Base-by-base conservation (phyloP, 1,140 invertebrate genomes). In the Drosophila quadrilineata region DNA sequence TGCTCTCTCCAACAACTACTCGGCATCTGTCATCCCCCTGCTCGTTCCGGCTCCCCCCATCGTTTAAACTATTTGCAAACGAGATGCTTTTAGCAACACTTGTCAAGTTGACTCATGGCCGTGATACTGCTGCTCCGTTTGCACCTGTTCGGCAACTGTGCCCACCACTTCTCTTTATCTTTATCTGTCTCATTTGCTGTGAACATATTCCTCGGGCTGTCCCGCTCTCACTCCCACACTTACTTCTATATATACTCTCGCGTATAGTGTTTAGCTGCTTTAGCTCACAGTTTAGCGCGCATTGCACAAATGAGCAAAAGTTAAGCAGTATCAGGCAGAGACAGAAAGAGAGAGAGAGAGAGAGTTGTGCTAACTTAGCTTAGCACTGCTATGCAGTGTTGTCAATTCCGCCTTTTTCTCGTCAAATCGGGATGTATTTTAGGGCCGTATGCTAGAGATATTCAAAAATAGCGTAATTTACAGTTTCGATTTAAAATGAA, bases 251-350 rank as follows among this genome's bases (percentile, higher is more conserved):
- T n/a, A n/a, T n/a, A n/a, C n/a, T n/a, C n/a, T n/a, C n/a, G n/a
- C n/a, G n/a, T n/a, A n/a, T n/a, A n/a, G n/a, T n/a, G 33, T 10
- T 36, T 28, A 36, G 72, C 60, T 22, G 24, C 45, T 38, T 19
- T 41, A 56, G n/a, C n/a, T n/a, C n/a, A n/a, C 77, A 62, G 57
- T 60, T 68, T 35, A 41, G 53, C 40, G 45, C 38, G 40, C 58
- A 36, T 59, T 71, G 64, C 75, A 62, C 70, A 82, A 82, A 82
- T 82, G 77, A 84, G 77, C 77, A 84, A 84, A 82, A 82, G 59
- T 70, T 73, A 84, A 84, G 77, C 69, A 70, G 68, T 56, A 40
- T 45, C 63, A 29, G 46, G 38, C 36, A 53, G 45, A 50, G 2
- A 10, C 22, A 38, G 28, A 57, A 28, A 16, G 40, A 58, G 8